These are phyloP conservation scores for Ceratosolen fusciceps DNA, from an alignment of 1,140 invertebrate genomes.

Conservation along the genomic window DNA sequence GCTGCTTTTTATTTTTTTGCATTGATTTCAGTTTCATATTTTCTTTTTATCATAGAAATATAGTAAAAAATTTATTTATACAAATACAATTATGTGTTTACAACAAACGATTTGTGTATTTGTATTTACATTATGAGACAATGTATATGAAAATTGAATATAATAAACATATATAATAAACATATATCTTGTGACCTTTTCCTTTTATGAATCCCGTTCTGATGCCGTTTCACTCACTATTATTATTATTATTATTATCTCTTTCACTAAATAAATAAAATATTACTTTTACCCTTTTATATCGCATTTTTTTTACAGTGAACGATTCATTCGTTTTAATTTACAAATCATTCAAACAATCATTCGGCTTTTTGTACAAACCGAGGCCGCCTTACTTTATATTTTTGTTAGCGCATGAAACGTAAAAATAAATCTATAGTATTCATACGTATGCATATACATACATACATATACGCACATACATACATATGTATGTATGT, in stretches of 20 bases:
- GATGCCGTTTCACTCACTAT: too few relatives aligned
- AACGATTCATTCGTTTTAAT: constrained; percentile 8
- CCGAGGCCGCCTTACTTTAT: constrained; percentile 51
- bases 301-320: not conserved
- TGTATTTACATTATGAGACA: constrained; percentile 50
- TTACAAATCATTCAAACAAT: constrained; percentile 10
- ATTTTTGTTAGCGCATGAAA: constrained; percentile 49
- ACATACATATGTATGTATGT: constrained; percentile 3
- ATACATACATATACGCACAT: not conserved
- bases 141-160: constrained; percentile 53
- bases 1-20: constrained; percentile 30
- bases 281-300: constrained; percentile 49
- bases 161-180: constrained; percentile 46
- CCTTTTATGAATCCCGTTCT: not conserved
- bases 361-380: constrained; percentile 55
- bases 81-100: constrained; percentile 39
- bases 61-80: constrained; percentile 37
- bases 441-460: not conserved
- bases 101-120: constrained; percentile 35
- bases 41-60: constrained; percentile 45
- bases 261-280: constrained; percentile 58
- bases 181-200: constrained; percentile 34
- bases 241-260: constrained; percentile 50
- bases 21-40: constrained; percentile 24
- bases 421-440: constrained; percentile 46